These are phyloP conservation scores for Anthoscopus minutus DNA, from an alignment of 2,113 vertebrate genomes.

Conservation along the genomic window DNA sequence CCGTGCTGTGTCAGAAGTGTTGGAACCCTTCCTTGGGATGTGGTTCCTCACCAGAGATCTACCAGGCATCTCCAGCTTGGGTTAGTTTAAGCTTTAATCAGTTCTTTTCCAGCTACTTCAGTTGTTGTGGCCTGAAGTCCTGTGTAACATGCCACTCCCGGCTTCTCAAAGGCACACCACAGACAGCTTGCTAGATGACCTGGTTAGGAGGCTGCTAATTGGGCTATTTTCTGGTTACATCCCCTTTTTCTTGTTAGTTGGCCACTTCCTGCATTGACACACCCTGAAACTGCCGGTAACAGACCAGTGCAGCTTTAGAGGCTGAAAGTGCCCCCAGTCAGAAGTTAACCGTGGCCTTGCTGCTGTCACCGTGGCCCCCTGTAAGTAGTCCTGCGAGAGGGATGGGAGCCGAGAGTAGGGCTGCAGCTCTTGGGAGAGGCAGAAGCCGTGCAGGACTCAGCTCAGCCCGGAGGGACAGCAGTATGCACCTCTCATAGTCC, in stretches of 20 bases:
- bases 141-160: accelerated
- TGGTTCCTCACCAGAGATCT: background rate
- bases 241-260: background rate
- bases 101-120: background rate
- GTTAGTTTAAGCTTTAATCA: background rate
- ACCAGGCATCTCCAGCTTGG: background rate
- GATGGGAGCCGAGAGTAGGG: background rate
- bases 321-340: accelerated
- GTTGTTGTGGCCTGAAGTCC: background rate
- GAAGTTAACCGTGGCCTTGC: accelerated
- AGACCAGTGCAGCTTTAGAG: accelerated
- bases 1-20: accelerated
- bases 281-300: background rate
- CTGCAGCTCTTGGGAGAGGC: background rate
- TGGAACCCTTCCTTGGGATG: background rate
- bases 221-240: background rate
- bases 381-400: accelerated
- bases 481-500: background rate
- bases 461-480: accelerated
- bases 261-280: background rate
- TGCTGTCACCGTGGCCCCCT: background rate
- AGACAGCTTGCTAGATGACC: background rate
- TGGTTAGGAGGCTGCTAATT: background rate
- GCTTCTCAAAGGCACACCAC: background rate
- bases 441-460: accelerated